phyloP scores from a whole-genome alignment of 2,113 vertebrate genomes.

The Spermophilus dauricus region DNA sequence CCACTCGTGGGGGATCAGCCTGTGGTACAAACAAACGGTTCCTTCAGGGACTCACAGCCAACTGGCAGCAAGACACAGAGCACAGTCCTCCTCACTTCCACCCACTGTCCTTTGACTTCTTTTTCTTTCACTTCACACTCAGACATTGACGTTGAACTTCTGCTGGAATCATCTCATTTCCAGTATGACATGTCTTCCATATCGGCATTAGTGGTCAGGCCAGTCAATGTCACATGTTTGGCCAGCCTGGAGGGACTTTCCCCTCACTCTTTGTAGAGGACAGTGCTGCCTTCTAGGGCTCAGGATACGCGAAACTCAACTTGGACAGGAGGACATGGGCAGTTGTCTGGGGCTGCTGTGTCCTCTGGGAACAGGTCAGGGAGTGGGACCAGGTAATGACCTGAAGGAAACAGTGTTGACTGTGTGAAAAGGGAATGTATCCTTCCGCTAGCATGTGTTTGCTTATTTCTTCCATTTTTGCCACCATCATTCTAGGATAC shows the following conservation, averaged over 20 bases:
- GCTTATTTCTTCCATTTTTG: constrained; percentile 5
- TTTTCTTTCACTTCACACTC: background rate
- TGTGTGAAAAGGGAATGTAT: background rate
- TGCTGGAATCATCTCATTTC: background rate
- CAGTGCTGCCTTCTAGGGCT: too few species aligned
- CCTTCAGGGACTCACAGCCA: background rate
- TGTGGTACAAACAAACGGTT: background rate
- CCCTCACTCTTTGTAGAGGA: background rate
- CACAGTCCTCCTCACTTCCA: background rate
- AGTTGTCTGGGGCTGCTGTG: too few species aligned
- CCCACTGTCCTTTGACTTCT: background rate
- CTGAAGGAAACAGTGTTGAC: background rate
- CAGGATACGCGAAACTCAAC: background rate
- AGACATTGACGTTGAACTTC: background rate
- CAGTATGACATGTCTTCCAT: background rate
- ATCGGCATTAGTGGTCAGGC: background rate
- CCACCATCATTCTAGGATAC: background rate
- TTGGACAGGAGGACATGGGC: too few species aligned
- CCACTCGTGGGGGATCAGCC: background rate
- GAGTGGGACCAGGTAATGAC: background rate
- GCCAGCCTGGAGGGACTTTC: background rate
- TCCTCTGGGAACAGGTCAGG: background rate
- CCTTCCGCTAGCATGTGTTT: too few species aligned
- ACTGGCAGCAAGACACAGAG: background rate
- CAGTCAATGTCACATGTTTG: background rate